Conservation (phyloP, 2,888 invertebrate genomes). For the Hydroisotoma schaefferi region DNA sequence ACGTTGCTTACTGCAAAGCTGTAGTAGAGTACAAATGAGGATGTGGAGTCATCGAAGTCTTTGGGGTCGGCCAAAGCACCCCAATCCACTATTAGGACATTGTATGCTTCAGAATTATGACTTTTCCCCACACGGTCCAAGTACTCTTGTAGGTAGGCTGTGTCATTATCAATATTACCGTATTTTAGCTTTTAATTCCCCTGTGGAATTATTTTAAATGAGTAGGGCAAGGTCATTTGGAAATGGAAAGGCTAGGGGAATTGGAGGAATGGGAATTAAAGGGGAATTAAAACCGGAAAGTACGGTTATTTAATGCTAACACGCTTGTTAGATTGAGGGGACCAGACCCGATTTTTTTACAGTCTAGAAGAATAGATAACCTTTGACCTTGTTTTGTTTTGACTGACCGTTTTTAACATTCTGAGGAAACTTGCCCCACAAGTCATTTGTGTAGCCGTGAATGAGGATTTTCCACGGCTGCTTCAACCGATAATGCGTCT, state of each 20-base stretch:
- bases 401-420: constrained; percentile 28
- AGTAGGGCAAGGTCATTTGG: too few relatives aligned
- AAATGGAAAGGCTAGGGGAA: too few relatives aligned
- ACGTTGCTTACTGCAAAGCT: constrained; percentile 33
- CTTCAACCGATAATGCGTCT: constrained; percentile 10
- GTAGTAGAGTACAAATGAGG: constrained; percentile 20
- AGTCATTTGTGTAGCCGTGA: constrained; percentile 33
- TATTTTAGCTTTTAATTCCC: too few relatives aligned
- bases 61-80: constrained; percentile 32
- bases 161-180: too few relatives aligned
- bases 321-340: not conserved
- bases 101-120: constrained; percentile 10
- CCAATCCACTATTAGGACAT: constrained; percentile 32
- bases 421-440: constrained; percentile 26
- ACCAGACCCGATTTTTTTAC: not conserved
- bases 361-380: not conserved
- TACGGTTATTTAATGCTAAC: not conserved
- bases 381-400: not conserved
- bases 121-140: not conserved
- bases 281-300: too few relatives aligned
- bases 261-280: too few relatives aligned
- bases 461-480: constrained; percentile 27
- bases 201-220: too few relatives aligned
- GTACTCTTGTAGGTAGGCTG: not conserved
- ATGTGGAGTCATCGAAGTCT: constrained; percentile 28